Evolutionary conservation across 2,888 invertebrate genomes (phyloP).

Genomic region (Synergus laeviventris): DNA sequence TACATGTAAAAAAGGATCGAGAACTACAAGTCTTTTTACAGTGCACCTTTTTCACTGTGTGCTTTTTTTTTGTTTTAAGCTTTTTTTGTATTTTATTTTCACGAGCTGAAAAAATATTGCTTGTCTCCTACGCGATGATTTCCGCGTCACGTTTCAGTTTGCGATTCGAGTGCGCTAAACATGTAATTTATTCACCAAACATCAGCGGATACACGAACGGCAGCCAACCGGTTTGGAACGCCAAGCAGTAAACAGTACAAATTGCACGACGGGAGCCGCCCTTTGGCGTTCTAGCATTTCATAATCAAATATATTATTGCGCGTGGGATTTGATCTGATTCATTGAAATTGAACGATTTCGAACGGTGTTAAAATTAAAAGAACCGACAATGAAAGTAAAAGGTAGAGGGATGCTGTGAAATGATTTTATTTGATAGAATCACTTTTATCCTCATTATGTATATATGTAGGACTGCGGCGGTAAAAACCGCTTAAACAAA

Average conservation of each 20-base stretch:
- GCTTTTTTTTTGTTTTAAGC: not conserved
- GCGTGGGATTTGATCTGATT: conserved; percentile 27
- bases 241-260: conserved; percentile 43
- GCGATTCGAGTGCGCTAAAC: conserved; percentile 49
- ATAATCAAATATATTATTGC: conserved; percentile 7
- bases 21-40: not conserved
- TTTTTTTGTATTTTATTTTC: not conserved
- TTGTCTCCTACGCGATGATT: not conserved
- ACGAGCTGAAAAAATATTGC: not conserved
- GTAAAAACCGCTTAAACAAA: conserved; percentile 52
- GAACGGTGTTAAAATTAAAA: not conserved
- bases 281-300: conserved; percentile 9
- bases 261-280: conserved; percentile 37
- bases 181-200: conserved; percentile 62
- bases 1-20: not conserved
- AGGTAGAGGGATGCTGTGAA: conserved; percentile 25
- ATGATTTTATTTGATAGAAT: conserved; percentile 5
- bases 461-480: conserved; percentile 52
- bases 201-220: conserved; percentile 48
- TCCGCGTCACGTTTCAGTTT: conserved; percentile 13
- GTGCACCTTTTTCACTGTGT: not conserved
- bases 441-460: conserved; percentile 52
- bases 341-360: not conserved
- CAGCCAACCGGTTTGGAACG: conserved; percentile 46
- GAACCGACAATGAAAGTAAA: conserved; percentile 12